phyloP scores from a whole-genome alignment of 2,888 invertebrate species.

The Tortricodes alternella region DNA sequence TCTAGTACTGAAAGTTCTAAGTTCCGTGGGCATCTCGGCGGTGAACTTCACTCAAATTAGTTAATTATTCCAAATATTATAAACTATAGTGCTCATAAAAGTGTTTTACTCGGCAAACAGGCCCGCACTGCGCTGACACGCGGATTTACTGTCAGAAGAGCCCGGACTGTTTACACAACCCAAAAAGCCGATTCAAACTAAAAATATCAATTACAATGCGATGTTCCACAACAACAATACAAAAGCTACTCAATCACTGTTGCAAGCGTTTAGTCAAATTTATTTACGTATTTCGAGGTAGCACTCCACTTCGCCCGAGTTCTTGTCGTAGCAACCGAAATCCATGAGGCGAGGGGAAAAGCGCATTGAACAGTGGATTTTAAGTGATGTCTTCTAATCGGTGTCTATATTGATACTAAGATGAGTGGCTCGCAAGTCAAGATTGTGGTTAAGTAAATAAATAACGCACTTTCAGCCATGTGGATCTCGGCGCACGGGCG shows the following conservation, averaged over 20 bases:
- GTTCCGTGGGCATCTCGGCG: slow-evolving; percentile 63
- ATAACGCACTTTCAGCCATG: slow-evolving; percentile 78
- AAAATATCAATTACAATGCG: slow-evolving; percentile 81
- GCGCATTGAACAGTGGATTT: slow-evolving; percentile 63
- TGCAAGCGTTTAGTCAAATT: slow-evolving; percentile 67
- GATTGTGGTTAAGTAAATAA: slow-evolving; percentile 70
- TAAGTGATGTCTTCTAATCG: slow-evolving; percentile 66
- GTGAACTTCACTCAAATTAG: slow-evolving; percentile 37
- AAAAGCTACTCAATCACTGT: slow-evolving; percentile 61
- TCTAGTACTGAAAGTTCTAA: slow-evolving; percentile 65
- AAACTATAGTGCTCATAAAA: slow-evolving; percentile 56
- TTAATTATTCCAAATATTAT: slow-evolving; percentile 41
- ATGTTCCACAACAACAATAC: slow-evolving; percentile 66
- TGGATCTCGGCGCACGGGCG: slow-evolving; percentile 61
- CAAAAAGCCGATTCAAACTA: slow-evolving; percentile 78
- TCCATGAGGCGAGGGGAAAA: slow-evolving; percentile 74
- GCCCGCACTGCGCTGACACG: slow-evolving; percentile 70
- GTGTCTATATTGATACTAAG: slow-evolving; percentile 73
- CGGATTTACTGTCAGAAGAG: slow-evolving; percentile 70
- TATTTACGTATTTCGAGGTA: slow-evolving; percentile 87
- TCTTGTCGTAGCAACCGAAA: slow-evolving; percentile 85
- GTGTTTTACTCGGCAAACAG: slow-evolving; percentile 63
- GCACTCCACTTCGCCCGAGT: slow-evolving; percentile 87
- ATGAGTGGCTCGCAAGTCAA: slow-evolving; percentile 60
- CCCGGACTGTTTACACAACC: slow-evolving; percentile 77